Conservation (phyloP, 2,888 invertebrate genomes). For the Syrphus vitripennis region DNA sequence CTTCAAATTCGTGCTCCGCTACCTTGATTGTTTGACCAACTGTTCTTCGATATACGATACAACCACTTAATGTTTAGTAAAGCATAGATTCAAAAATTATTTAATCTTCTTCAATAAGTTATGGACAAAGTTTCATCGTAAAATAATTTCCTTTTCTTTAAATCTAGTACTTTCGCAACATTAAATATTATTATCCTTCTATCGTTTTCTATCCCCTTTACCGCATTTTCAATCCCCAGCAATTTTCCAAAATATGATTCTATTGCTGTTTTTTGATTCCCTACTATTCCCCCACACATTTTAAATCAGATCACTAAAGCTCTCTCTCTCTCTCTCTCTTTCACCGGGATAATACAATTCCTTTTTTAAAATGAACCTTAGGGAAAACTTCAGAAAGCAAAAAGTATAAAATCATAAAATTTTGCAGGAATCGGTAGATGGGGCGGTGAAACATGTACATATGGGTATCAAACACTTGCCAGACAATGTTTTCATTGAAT, state of each 20-base stretch:
- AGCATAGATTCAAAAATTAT: too few relatives aligned
- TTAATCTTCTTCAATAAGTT: background rate
- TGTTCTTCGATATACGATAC: too few relatives aligned
- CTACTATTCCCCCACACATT: slow-evolving; percentile 12
- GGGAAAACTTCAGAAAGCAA: background rate
- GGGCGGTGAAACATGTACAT: background rate
- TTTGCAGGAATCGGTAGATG: background rate
- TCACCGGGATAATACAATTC: background rate
- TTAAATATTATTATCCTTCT: background rate
- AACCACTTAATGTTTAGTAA: too few relatives aligned
- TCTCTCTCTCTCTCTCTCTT: background rate
- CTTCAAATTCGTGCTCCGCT: too few relatives aligned
- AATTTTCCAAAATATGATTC: slow-evolving; percentile 12
- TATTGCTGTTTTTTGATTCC: slow-evolving; percentile 3
- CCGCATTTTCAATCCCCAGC: background rate
- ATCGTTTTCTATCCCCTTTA: background rate
- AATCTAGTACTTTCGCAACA: background rate
- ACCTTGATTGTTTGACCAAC: too few relatives aligned
- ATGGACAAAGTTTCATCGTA: background rate
- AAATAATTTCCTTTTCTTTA: background rate
- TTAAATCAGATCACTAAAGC: background rate
- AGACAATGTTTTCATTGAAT: slow-evolving; percentile 47
- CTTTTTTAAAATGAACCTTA: background rate
- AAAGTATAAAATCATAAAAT: background rate
- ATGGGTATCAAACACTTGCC: slow-evolving; percentile 7